These are phyloP conservation scores for Ctenopoma kingsleyae DNA, from an alignment of 2,797 vertebrate genomes.

Conservation along the genomic window DNA sequence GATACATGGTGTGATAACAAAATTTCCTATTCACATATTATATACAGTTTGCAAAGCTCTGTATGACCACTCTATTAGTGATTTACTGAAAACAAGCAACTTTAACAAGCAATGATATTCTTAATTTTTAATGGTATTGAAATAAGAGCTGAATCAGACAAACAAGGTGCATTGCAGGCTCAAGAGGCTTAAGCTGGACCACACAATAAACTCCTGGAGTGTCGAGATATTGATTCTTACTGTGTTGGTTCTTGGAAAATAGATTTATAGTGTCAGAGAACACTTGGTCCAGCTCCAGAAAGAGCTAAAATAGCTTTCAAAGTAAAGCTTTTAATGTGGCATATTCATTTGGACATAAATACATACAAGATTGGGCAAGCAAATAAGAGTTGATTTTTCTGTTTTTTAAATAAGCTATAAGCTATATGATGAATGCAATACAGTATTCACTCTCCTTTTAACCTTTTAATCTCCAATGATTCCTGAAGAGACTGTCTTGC, in stretches of 20 bases:
- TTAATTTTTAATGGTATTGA: constrained; percentile 20
- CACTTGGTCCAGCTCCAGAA: constrained; percentile 27
- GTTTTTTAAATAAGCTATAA: too few species aligned
- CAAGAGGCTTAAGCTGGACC: constrained; percentile 23
- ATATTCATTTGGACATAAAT: constrained; percentile 6
- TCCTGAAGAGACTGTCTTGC: too few species aligned
- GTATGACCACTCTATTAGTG: neutral
- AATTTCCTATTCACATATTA: neutral
- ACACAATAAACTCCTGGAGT: constrained; percentile 37
- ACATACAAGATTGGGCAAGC: too few species aligned
- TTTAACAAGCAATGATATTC: constrained; percentile 2
- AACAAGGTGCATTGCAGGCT: neutral
- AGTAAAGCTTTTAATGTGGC: constrained; percentile 14
- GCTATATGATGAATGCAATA: too few species aligned
- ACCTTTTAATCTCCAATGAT: too few species aligned
- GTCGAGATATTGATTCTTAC: constrained; percentile 18
- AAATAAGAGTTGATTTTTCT: too few species aligned
- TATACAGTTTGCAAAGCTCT: neutral
- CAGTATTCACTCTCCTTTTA: too few species aligned
- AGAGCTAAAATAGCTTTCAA: constrained; percentile 10
- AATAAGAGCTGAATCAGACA: constrained; percentile 29
- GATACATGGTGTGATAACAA: neutral
- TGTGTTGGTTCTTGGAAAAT: constrained; percentile 29
- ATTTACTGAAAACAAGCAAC: constrained; percentile 25
- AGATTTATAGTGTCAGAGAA: constrained; percentile 39